These are phyloP conservation scores for Drosophila chauvacae DNA, from an alignment of 1,140 invertebrate genomes.

Conservation along the genomic window DNA sequence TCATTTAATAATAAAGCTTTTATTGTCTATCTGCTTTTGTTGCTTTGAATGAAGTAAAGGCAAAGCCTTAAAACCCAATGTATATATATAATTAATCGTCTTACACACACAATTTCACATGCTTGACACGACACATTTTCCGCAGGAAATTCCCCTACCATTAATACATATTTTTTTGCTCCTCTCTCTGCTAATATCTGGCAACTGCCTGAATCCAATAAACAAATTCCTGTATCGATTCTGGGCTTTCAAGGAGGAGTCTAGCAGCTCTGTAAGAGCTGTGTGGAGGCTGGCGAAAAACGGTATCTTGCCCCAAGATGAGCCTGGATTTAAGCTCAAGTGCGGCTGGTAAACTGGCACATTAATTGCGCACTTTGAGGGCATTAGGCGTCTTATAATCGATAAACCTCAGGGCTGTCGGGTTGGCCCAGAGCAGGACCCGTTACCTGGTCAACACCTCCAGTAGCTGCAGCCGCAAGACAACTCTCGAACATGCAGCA, in stretches of 20 bases:
- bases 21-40: too few species aligned
- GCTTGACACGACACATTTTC: constrained; percentile 1
- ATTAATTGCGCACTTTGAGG: constrained; percentile 69
- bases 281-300: not conserved
- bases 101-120: not conserved
- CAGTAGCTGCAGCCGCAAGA: constrained; percentile 27
- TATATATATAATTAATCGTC: not conserved
- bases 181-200: not conserved
- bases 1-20: not conserved
- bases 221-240: constrained; percentile 28
- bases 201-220: constrained; percentile 8
- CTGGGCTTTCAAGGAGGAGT: not conserved
- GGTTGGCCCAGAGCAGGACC: constrained; percentile 7
- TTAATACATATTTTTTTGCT: not conserved
- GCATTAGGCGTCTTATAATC: constrained; percentile 67
- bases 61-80: not conserved
- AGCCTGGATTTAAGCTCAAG: constrained; percentile 41
- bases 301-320: constrained; percentile 8
- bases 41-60: not conserved
- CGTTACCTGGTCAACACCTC: constrained; percentile 46
- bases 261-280: not conserved
- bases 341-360: constrained; percentile 52
- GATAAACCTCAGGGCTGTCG: constrained; percentile 69
- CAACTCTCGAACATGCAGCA: constrained; percentile 54
- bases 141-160: not conserved